Percentiles rank a stretch among this genome's conserved stretches.
phyloP scores from a whole-genome alignment of 2,113 vertebrate genomes.

The Empidonax alnorum region DNA sequence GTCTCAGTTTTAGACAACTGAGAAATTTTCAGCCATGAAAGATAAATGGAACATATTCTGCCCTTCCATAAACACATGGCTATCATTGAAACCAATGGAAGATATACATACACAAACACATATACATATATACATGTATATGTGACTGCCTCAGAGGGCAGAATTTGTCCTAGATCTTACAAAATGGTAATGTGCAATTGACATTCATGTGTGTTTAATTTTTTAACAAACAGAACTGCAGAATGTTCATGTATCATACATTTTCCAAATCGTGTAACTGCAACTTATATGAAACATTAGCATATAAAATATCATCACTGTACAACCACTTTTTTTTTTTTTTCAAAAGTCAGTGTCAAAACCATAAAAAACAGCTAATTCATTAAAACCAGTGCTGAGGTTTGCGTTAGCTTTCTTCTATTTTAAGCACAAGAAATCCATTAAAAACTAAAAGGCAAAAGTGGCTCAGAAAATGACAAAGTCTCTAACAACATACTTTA shows the following conservation, averaged over 20 bases:
- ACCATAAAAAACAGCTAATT: not conserved
- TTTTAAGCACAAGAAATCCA: not conserved
- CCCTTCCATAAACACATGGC: not conserved
- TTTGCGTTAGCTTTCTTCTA: not conserved
- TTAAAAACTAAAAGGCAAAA: not conserved
- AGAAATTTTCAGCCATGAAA: slow-evolving; percentile 19
- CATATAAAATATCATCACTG: slow-evolving; percentile 44
- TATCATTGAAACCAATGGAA: not conserved
- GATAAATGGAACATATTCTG: not conserved
- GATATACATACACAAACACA: not conserved
- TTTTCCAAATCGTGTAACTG: not conserved
- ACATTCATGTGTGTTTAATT: not conserved
- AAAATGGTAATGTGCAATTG: not conserved
- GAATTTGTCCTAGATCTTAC: not conserved
- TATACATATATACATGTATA: accelerated
- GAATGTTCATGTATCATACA: not conserved
- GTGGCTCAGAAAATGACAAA: slow-evolving; percentile 14
- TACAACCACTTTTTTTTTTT: not conserved
- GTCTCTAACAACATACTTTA: not conserved
- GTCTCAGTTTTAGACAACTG: not conserved
- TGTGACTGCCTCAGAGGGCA: not conserved
- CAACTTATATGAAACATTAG: not conserved
- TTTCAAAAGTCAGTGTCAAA: slow-evolving; percentile 17
- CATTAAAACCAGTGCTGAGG: slow-evolving; percentile 30
- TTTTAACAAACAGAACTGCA: not conserved